Base-by-base conservation (phyloP, 2,888 invertebrate species). In the Hyles lineata region DNA sequence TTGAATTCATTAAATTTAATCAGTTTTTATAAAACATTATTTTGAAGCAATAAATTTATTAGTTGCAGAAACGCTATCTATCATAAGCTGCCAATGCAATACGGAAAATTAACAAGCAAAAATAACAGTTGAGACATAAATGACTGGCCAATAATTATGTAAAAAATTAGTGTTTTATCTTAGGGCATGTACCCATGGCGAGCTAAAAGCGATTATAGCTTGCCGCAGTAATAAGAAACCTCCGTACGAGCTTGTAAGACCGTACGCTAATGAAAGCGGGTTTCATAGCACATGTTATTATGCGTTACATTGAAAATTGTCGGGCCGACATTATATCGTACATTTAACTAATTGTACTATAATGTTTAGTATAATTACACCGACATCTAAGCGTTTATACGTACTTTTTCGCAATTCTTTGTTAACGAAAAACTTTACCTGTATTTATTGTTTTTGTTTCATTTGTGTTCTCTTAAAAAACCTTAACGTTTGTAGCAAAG, bases 251-350 rank as follows among this genome's bases (percentile, higher is more conserved):
- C 50, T 67, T 50, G 17, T 67, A 67, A 67, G 6, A 50, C 23
- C 50, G 7, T 11, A 67, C 67, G 21, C 23, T 67, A 67, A 67
- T 50, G 43, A 67, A 67, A 67, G 23, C 50, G 6, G 50, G 50
- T 67, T 67, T 17, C 21, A 73, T 63, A 58, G 70, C 70, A 71
- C 59, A 71, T 70, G 70, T 70, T 32, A 74, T 74, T 74, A 74
- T 70, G 71, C 74, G 72, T 70, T 71, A 69, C 74, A 74, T 74
- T 73, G 71, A 19, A 72, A 74, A 74, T 73, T 61, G 70, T 63
- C 21, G 67, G 50, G 23, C 67, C 50, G 25, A 50, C 17, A 50
- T 50, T 67, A 67, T 50, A 67, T 50, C 67, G 70, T 70, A 52
- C 32, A 55, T 29, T 15, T 29, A 58, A 67, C n/a, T 71, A 62